phyloP scores from a whole-genome alignment of 2,888 invertebrate genomes.

The Hypomecis atomaria region DNA sequence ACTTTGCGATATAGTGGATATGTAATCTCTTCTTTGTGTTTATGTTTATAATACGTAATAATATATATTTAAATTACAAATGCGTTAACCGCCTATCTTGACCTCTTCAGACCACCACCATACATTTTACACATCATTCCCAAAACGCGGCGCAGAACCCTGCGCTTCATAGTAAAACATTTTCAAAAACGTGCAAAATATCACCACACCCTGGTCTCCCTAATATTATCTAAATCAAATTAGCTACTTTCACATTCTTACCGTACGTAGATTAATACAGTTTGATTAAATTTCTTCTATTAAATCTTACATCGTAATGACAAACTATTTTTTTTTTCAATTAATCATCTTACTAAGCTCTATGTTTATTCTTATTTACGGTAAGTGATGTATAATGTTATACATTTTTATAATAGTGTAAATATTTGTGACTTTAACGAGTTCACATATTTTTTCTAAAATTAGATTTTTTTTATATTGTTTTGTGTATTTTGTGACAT shows the following conservation, averaged over 20 bases:
- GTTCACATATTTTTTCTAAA: slow-evolving; percentile 68
- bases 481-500: slow-evolving; percentile 54
- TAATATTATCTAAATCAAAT: slow-evolving; percentile 83
- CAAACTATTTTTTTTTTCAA: slow-evolving; percentile 70
- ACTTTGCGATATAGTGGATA: slow-evolving; percentile 74
- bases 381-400: slow-evolving; percentile 78
- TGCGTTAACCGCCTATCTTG: slow-evolving; percentile 67
- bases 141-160: slow-evolving; percentile 71
- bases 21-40: slow-evolving; percentile 77
- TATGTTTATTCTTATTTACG: slow-evolving; percentile 77
- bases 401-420: slow-evolving; percentile 82
- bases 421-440: slow-evolving; percentile 77
- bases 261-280: slow-evolving; percentile 75
- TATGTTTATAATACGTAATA: slow-evolving; percentile 58
- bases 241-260: slow-evolving; percentile 78
- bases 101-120: slow-evolving; percentile 66
- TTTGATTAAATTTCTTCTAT: slow-evolving; percentile 75
- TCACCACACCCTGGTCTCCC: slow-evolving; percentile 85
- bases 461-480: slow-evolving; percentile 56
- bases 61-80: slow-evolving; percentile 68
- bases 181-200: slow-evolving; percentile 85
- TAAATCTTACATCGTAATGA: slow-evolving; percentile 70
- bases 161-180: slow-evolving; percentile 81
- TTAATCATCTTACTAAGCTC: slow-evolving; percentile 83
- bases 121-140: slow-evolving; percentile 66